A percentile compares a stretch with the other conserved stretches of the same genome.
Evolutionary conservation across 2,797 vertebrate species (phyloP).

Genomic region (Pyrocephalus nanus): DNA sequence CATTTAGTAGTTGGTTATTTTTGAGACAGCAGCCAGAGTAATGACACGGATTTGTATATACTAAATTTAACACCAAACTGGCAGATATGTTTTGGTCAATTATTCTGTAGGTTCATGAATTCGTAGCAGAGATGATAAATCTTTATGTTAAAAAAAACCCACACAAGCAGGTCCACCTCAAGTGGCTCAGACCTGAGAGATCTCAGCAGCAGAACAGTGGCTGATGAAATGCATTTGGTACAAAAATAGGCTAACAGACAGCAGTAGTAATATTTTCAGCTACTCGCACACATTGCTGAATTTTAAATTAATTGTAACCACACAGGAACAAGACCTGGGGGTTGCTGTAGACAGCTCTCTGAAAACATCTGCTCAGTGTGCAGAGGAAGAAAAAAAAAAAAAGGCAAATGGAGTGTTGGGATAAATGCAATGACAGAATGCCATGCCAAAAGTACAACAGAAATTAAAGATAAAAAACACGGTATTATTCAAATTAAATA

Average conservation of each 20-base stretch:
- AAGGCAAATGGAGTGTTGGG: not conserved
- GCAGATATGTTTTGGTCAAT: not conserved
- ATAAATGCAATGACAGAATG: not conserved
- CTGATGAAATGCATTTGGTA: not conserved
- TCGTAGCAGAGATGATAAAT: not conserved
- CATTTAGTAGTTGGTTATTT: not conserved
- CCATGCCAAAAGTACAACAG: not conserved
- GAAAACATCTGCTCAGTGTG: constrained; percentile 55
- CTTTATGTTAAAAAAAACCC: not conserved
- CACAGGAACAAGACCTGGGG: constrained; percentile 50
- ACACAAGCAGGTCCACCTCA: not conserved
- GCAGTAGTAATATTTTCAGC: constrained; percentile 4
- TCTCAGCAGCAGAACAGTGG: not conserved
- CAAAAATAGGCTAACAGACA: not conserved
- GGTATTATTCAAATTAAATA: not conserved
- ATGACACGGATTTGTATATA: not conserved
- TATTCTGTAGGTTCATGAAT: not conserved
- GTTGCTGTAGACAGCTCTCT: constrained; percentile 13
- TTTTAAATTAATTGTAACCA: constrained; percentile 48
- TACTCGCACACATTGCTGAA: constrained; percentile 34
- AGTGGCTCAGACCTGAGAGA: not conserved
- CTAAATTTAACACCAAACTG: not conserved
- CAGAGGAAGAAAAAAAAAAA: not conserved
- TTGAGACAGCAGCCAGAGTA: not conserved
- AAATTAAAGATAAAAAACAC: not conserved